Evolutionary conservation across 2,113 vertebrate genomes (phyloP).

Genomic region (Psilopogon haemacephalus): DNA sequence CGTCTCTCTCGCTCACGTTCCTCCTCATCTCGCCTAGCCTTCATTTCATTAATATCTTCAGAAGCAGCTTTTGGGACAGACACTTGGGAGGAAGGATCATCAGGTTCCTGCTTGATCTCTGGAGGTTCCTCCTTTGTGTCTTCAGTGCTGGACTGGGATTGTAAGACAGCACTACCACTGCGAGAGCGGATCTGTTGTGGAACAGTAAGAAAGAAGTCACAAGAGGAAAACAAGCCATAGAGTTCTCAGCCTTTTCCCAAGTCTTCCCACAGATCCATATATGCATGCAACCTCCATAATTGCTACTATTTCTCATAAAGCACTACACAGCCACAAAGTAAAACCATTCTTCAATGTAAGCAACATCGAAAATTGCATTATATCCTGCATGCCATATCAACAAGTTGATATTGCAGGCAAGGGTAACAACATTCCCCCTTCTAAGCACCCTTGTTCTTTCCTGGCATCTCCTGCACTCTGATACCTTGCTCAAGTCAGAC

Average conservation of each 20-base stretch:
- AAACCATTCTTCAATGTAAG: not conserved
- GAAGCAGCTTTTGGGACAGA: constrained; percentile 74
- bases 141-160: constrained; percentile 92
- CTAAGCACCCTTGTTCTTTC: not conserved
- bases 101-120: constrained; percentile 85
- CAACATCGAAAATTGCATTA: not conserved
- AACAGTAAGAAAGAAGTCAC: not conserved
- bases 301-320: not conserved
- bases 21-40: constrained; percentile 76
- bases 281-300: not conserved
- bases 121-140: constrained; percentile 87
- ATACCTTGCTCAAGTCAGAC: constrained; percentile 89
- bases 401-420: not conserved
- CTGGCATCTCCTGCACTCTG: not conserved
- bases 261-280: not conserved
- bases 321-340: not conserved
- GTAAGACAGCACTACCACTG: constrained; percentile 87
- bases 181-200: constrained; percentile 76
- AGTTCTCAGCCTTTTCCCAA: not conserved
- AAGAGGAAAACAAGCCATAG: not conserved
- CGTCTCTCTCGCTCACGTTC: constrained; percentile 78
- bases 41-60: constrained; percentile 73
- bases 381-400: not conserved
- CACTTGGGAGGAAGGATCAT: constrained; percentile 73
- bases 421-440: not conserved